A percentile compares a stretch with the other conserved stretches of the same genome.
Evolutionary conservation across 2,797 vertebrate species (phyloP).

Genomic region (Borostomias antarcticus): DNA sequence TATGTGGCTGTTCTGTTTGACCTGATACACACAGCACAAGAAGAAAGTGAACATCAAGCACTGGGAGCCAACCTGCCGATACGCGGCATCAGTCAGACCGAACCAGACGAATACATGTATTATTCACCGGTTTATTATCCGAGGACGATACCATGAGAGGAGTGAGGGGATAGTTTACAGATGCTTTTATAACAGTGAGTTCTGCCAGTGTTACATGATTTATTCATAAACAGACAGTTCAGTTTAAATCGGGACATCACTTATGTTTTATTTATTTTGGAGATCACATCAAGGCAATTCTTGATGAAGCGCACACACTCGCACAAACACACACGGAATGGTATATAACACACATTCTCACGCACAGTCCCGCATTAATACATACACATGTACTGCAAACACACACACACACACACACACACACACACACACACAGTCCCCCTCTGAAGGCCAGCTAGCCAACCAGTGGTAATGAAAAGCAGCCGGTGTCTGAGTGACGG

Average conservation of each 20-base stretch:
- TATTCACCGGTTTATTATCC: too few species aligned
- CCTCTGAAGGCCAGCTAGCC: not conserved
- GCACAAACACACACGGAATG: too few species aligned
- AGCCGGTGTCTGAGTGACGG: constrained; percentile 32
- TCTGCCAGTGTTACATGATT: constrained; percentile 56
- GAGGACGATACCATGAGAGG: too few species aligned
- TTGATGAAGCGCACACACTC: constrained; percentile 50
- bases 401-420: constrained; percentile 17
- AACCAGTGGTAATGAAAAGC: constrained; percentile 40
- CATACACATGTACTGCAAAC: not conserved
- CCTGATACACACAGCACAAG: too few species aligned
- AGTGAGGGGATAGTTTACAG: not conserved
- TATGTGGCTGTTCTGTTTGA: too few species aligned
- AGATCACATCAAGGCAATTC: constrained; percentile 64
- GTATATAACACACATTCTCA: not conserved
- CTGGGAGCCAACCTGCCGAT: too few species aligned
- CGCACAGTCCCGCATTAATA: not conserved
- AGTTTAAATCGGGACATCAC: constrained; percentile 58
- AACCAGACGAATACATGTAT: too few species aligned
- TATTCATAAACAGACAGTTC: constrained; percentile 67
- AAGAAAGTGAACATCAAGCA: too few species aligned
- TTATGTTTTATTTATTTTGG: constrained; percentile 72
- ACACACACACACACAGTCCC: not conserved
- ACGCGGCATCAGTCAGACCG: too few species aligned
- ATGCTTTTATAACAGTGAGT: not conserved